Conservation (phyloP, 2,888 invertebrate genomes). For the Camptogramma bilineatum region DNA sequence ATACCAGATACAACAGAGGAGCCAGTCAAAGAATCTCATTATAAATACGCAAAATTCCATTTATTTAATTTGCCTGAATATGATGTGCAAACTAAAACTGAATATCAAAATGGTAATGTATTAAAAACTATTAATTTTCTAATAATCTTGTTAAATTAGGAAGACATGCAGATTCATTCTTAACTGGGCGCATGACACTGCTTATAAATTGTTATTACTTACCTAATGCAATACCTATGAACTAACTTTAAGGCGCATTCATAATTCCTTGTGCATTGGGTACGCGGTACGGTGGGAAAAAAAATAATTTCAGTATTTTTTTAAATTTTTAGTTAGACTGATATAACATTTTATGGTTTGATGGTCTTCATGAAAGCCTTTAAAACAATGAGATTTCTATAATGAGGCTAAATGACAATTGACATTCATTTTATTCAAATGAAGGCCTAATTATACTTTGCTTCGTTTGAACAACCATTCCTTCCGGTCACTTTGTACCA, state of each 20-base stretch:
- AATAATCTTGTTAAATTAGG: conserved; percentile 47
- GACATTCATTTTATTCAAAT: conserved; percentile 36
- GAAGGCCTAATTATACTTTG: conserved; percentile 41
- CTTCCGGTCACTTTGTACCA: conserved; percentile 29
- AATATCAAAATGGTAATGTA: conserved; percentile 74
- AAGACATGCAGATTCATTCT: conserved; percentile 81
- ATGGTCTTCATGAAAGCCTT: conserved; percentile 33
- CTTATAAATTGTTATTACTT: conserved; percentile 33
- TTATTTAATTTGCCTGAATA: conserved; percentile 65
- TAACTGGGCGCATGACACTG: conserved; percentile 70
- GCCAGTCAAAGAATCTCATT: conserved; percentile 77
- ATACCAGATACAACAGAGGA: conserved; percentile 75
- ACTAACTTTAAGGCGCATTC: conserved; percentile 23
- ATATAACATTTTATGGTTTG: conserved; percentile 36
- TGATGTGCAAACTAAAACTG: conserved; percentile 63
- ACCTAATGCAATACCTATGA: conserved; percentile 8
- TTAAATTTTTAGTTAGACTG: no score
- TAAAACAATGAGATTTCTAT: conserved; percentile 33
- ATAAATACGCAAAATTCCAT: conserved; percentile 71
- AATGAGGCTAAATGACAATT: conserved; percentile 28
- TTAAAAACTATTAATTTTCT: conserved; percentile 52
- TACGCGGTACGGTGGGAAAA: conserved; percentile 4
- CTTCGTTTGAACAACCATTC: conserved; percentile 38
- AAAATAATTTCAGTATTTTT: background rate
- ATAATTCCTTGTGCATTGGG: conserved; percentile 14